Evolutionary conservation across 1,140 invertebrate species (phyloP), one percentile per base, ranked within the genome.

Genomic region (Campodea augens): DNA sequence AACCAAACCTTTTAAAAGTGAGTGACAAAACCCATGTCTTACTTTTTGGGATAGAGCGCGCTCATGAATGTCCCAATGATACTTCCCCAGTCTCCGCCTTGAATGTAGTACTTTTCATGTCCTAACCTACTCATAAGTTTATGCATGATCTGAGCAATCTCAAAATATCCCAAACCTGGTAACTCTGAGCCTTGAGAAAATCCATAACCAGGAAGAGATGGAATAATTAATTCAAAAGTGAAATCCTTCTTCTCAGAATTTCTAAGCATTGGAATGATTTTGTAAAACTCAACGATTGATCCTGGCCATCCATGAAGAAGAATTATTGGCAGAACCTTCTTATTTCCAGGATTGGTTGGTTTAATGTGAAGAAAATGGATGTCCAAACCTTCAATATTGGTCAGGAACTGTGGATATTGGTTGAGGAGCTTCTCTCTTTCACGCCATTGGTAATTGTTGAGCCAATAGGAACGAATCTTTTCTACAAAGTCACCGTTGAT

Each of bases 71-170:
- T 49, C 0, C 63, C 70, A 37, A 87, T 72, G 0, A 70, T 4
- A 1, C 72, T 56, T 1, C 84, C 83, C 81, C 79, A 70, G 55
- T 93, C 88, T 10, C 86, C 86, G 4, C 86, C 86, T 60, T 92
- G 88, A 0, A 79, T 60, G 44, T 85, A 78, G 58, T 75, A 95
- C 54, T 77, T 74, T 1, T 78, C 54, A 55, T 73, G 71, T 0
- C 82, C 81, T 1, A 93, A 63, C 38, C 81, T 68, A 2, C 67
- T 53, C 89, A 93, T 92, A 12, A 95, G 62, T 57, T 81, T 86
- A 25, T 77, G 73, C 53, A 92, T 73, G 15, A 92, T 64, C 1
- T 81, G 66, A 0, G 73, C 73, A 1, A 79, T 70, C 60, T 85
- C 64, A 10, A 69, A 52, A 1, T 67, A 54, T 21, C 72, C 72